phyloP scores from a whole-genome alignment of 2,113 vertebrate genomes.

The Chascanopsetta lugubris region DNA sequence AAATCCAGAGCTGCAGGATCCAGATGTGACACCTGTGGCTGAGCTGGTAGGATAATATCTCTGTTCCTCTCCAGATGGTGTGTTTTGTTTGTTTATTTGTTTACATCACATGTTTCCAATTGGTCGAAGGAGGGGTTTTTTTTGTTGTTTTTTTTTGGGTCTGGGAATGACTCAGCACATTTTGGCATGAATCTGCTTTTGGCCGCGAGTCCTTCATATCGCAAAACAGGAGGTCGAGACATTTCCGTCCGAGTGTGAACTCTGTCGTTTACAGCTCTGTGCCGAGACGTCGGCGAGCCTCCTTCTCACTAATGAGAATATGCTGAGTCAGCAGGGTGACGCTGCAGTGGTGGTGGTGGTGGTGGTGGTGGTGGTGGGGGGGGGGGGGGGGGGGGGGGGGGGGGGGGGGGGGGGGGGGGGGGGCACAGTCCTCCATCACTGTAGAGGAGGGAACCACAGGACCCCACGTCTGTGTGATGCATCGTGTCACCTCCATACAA shows the following conservation, averaged over 20 bases:
- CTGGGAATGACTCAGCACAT: too few species aligned
- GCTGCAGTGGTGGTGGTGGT: background rate
- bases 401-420: background rate
- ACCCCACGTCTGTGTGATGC: conserved; percentile 4
- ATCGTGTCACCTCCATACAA: conserved; percentile 19
- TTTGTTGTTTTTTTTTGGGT: too few species aligned
- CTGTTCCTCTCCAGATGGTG: too few species aligned
- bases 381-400: too few species aligned
- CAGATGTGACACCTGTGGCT: background rate
- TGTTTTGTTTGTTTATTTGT: too few species aligned
- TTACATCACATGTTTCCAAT: too few species aligned
- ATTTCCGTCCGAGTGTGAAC: background rate
- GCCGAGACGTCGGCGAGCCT: background rate
- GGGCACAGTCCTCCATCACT: background rate
- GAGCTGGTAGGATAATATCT: too few species aligned
- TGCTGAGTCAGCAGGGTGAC: background rate
- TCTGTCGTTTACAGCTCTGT: conserved; percentile 1
- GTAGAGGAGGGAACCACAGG: conserved; percentile 6
- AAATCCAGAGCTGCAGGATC: background rate
- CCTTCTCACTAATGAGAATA: background rate
- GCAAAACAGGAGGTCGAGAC: too few species aligned
- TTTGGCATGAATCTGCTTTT: too few species aligned
- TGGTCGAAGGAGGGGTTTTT: too few species aligned
- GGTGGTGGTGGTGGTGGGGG: too few species aligned
- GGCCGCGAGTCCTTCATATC: too few species aligned